Evolutionary conservation across 2,113 vertebrate species (phyloP).

Genomic region (Boulengeromyrus knoepffleri): DNA sequence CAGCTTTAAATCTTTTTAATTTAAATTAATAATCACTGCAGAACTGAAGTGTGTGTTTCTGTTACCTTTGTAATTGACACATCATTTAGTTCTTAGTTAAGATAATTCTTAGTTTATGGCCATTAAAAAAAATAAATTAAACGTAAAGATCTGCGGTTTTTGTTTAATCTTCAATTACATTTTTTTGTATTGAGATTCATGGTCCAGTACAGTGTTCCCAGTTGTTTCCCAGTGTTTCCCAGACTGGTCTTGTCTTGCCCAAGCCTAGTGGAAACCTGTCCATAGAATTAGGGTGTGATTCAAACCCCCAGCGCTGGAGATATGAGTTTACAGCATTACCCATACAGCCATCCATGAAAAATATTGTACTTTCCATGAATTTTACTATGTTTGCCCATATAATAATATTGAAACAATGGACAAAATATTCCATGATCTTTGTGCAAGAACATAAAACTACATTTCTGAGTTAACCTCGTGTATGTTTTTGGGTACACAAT

Average conservation of each 20-base stretch:
- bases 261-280: not conserved
- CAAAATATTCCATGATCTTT: not conserved
- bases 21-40: no score
- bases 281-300: not conserved
- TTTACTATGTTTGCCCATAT: not conserved
- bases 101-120: no score
- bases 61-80: no score
- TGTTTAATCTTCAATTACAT: no score
- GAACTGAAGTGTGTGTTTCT: no score
- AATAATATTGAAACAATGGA: not conserved
- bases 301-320: not conserved
- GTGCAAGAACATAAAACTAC: not conserved
- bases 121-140: no score
- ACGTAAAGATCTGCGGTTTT: no score
- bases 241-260: not conserved
- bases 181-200: not conserved
- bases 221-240: no score
- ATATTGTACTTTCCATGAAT: not conserved
- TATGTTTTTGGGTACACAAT: not conserved
- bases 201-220: no score
- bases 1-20: no score
- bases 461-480: not conserved
- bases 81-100: no score
- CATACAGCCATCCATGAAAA: not conserved
- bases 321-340: not conserved